These are phyloP conservation scores for Nymphicus hollandicus DNA, from an alignment of 2,113 vertebrate species.

Conservation along the genomic window DNA sequence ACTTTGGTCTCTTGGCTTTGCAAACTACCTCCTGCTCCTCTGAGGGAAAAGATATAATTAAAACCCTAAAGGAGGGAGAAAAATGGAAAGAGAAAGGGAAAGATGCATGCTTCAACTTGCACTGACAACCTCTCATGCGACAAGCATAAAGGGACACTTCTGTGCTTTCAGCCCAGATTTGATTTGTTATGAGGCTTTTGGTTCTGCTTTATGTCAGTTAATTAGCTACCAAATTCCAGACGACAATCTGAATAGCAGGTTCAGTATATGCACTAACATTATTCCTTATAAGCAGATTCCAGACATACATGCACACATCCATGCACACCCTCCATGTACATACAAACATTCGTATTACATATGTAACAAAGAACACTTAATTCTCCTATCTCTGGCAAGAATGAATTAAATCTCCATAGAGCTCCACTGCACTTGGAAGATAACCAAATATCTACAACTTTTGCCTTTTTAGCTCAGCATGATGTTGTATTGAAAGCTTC, in stretches of 20 bases:
- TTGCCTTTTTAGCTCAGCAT: slow-evolving; percentile 72
- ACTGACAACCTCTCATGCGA: slow-evolving; percentile 45
- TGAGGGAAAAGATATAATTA: slow-evolving; percentile 69
- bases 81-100: slow-evolving; percentile 21
- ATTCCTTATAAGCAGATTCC: slow-evolving; percentile 42
- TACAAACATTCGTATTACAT: not conserved
- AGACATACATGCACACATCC: not conserved
- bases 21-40: slow-evolving; percentile 59
- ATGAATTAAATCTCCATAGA: slow-evolving; percentile 77
- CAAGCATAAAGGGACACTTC: slow-evolving; percentile 42
- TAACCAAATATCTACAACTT: slow-evolving; percentile 77
- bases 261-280: slow-evolving; percentile 27
- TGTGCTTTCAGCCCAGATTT: slow-evolving; percentile 12
- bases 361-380: slow-evolving; percentile 63
- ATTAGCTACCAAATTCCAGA: slow-evolving; percentile 73
- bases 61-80: slow-evolving; percentile 43
- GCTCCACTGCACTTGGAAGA: slow-evolving; percentile 77
- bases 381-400: slow-evolving; percentile 69
- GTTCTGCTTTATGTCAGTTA: slow-evolving; percentile 66
- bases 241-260: slow-evolving; percentile 64
- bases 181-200: slow-evolving; percentile 60
- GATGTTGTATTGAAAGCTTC: slow-evolving; percentile 75
- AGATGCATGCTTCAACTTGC: slow-evolving; percentile 50
- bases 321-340: not conserved
- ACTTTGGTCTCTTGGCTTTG: slow-evolving; percentile 65